phyloP scores from a whole-genome alignment of 1,140 invertebrate species.

The Diachasma alloeum region DNA sequence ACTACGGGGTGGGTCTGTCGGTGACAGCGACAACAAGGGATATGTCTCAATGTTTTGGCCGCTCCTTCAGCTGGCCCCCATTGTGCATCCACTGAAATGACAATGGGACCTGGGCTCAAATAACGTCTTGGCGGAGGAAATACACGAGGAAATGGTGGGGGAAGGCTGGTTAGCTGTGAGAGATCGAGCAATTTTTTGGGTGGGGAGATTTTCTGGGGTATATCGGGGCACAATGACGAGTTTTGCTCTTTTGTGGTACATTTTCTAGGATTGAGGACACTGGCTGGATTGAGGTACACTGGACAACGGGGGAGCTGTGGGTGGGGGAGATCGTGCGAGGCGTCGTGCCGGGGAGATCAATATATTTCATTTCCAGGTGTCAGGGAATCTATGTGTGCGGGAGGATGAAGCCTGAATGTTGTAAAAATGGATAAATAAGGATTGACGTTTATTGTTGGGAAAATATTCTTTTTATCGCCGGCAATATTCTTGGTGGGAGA shows the following conservation, averaged over 20 bases:
- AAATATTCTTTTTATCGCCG: background rate
- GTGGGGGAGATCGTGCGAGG: background rate
- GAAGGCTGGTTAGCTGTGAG: background rate
- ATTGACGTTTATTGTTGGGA: background rate
- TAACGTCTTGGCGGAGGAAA: constrained; percentile 48
- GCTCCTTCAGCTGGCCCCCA: constrained; percentile 62
- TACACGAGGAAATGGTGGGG: background rate
- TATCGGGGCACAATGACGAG: background rate
- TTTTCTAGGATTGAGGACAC: background rate
- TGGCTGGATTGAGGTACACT: background rate
- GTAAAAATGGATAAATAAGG: background rate
- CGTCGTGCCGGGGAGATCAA: background rate
- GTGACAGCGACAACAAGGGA: constrained; percentile 58
- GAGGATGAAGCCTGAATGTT: background rate
- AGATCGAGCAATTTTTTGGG: background rate
- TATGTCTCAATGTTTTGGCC: constrained; percentile 64
- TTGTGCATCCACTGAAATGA: constrained; percentile 41
- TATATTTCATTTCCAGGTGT: constrained; percentile 6
- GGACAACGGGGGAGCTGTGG: background rate
- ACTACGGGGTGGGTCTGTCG: constrained; percentile 42
- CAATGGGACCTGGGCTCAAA: constrained; percentile 51
- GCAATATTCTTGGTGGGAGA: no score
- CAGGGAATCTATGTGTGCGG: background rate
- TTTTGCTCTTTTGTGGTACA: background rate
- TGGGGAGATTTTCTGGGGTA: background rate